A percentile compares a stretch with the other conserved stretches of the same genome.
Conservation (phyloP, 2,113 vertebrate genomes). For the Tor tambroides region DNA sequence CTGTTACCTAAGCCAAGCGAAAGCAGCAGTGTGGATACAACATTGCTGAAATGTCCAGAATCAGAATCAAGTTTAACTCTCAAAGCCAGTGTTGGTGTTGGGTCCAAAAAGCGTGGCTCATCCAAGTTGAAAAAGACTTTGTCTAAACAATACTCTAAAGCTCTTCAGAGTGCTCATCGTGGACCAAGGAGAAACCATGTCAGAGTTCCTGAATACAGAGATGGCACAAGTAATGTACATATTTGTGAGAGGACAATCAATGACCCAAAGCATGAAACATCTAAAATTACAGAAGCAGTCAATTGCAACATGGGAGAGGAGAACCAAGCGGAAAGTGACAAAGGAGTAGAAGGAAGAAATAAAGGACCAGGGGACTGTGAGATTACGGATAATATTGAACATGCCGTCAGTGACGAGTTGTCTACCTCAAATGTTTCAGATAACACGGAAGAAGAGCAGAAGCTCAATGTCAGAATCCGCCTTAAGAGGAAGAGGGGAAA, state of each 20-base stretch:
- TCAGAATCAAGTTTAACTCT: slow-evolving; percentile 1
- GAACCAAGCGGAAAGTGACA: slow-evolving; percentile 32
- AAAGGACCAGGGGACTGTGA: slow-evolving; percentile 1
- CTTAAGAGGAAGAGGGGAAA: slow-evolving; percentile 75
- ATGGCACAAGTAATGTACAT: not conserved
- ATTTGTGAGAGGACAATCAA: slow-evolving; percentile 4
- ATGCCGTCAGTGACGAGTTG: not conserved
- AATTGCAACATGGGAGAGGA: slow-evolving; percentile 53
- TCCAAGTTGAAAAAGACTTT: slow-evolving; percentile 36
- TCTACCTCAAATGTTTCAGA: slow-evolving; percentile 20
- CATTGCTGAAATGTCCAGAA: not conserved
- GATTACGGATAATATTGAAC: not conserved
- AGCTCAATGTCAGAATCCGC: slow-evolving; percentile 71
- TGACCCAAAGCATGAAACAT: not conserved
- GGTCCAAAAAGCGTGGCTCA: slow-evolving; percentile 3
- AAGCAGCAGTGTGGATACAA: not conserved
- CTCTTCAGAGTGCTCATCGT: not conserved
- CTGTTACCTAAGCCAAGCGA: not conserved
- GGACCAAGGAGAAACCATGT: not conserved
- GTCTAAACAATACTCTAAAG: slow-evolving; percentile 38
- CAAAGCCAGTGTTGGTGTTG: not conserved
- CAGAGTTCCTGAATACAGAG: not conserved
- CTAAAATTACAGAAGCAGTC: not conserved
- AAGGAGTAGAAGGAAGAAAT: not conserved
- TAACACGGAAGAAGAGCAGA: slow-evolving; percentile 62